These are phyloP conservation scores for Catostylus mosaicus DNA, from an alignment of 30 jellyfish, hydroid and myxozoan genomes.

Conservation along the genomic window DNA sequence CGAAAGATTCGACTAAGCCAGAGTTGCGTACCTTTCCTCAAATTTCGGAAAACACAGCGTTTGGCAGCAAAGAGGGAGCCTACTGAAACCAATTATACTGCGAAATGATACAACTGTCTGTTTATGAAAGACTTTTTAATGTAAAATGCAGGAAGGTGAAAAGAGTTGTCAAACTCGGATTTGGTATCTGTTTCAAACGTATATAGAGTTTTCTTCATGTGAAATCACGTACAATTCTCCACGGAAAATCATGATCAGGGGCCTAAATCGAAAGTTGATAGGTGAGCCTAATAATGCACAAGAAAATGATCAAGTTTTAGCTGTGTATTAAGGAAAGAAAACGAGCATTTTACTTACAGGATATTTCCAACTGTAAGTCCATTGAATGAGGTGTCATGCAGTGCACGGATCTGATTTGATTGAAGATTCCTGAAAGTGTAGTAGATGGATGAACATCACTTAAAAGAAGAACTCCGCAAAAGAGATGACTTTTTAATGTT, in stretches of 20 bases:
- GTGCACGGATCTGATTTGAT: conserved; percentile 58
- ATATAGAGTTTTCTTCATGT: neutral
- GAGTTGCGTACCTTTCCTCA: too few relatives aligned
- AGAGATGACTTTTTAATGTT: neutral
- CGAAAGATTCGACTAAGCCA: too few relatives aligned
- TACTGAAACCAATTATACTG: too few relatives aligned
- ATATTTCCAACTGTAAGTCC: conserved; percentile 61
- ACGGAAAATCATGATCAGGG: neutral
- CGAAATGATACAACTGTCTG: too few relatives aligned
- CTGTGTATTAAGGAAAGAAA: too few relatives aligned
- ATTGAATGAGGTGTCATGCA: conserved; percentile 71
- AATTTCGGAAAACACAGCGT: too few relatives aligned
- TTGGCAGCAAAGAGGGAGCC: too few relatives aligned
- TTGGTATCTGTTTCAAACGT: neutral
- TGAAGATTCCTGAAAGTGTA: conserved; percentile 42
- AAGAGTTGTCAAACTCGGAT: neutral
- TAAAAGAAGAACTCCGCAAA: neutral
- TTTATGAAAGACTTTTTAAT: too few relatives aligned
- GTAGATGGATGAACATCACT: neutral
- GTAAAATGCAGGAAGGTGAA: too few relatives aligned
- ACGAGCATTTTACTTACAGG: conserved; percentile 59
- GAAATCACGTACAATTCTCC: neutral
- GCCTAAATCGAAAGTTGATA: neutral
- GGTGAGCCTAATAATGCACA: neutral
- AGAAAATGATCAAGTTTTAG: too few relatives aligned